Conservation (phyloP, 1,140 invertebrate genomes). For the Leptonema lineaticorne region DNA sequence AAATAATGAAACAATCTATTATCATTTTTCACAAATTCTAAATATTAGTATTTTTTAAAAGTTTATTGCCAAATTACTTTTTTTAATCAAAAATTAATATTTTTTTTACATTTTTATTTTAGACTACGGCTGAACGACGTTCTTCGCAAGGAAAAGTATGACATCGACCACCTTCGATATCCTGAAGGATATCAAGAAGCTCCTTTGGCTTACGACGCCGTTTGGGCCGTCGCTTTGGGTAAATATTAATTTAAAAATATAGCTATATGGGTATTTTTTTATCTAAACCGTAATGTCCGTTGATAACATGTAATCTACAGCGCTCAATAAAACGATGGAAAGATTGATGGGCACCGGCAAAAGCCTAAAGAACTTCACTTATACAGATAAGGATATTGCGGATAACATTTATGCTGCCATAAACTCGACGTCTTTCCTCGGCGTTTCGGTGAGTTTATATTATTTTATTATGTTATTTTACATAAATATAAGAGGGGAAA, state of each 20-base stretch:
- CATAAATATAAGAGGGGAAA: too few relatives aligned
- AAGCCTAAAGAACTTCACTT: conserved; percentile 95
- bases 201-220: conserved; percentile 97
- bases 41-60: too few relatives aligned
- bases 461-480: neutral
- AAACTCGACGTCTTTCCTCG: conserved; percentile 95
- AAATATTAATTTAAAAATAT: too few relatives aligned
- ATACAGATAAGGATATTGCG: conserved; percentile 91
- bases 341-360: conserved; percentile 72
- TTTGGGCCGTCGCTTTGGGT: conserved; percentile 95
- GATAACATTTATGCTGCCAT: conserved; percentile 96
- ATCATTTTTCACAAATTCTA: too few relatives aligned
- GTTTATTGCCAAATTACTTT: neutral
- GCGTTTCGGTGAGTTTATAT: conserved; percentile 84
- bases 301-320: conserved; percentile 55
- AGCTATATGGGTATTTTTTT: neutral
- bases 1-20: too few relatives aligned
- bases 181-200: conserved; percentile 97
- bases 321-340: conserved; percentile 95
- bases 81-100: neutral
- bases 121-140: conserved; percentile 78
- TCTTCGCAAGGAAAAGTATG: conserved; percentile 75
- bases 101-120: conserved; percentile 41
- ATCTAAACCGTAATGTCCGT: too few relatives aligned
- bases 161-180: conserved; percentile 78